Conservation (phyloP, 2,113 vertebrate genomes). For the Arenaria interpres region DNA sequence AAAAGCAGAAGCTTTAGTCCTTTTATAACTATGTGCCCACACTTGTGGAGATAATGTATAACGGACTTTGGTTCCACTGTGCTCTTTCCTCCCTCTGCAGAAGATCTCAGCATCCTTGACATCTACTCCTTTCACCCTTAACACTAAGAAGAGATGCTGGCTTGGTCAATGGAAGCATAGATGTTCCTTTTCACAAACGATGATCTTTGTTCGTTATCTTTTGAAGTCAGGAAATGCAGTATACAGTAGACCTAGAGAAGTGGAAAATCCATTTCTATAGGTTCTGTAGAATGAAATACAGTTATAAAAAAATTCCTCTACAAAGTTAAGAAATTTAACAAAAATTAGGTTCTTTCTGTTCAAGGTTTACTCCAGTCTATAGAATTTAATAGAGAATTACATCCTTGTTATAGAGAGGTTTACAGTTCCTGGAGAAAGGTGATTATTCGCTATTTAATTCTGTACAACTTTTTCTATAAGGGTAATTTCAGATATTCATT, state of each 20-base stretch:
- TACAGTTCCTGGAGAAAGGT: neutral
- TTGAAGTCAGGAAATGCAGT: neutral
- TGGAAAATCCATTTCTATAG: conserved; percentile 29
- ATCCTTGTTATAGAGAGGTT: neutral
- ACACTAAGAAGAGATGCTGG: neutral
- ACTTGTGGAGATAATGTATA: neutral
- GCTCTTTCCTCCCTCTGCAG: neutral
- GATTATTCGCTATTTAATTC: conserved; percentile 44
- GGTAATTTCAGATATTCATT: conserved; percentile 36
- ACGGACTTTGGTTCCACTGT: neutral
- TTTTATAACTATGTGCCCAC: neutral
- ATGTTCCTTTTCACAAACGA: neutral
- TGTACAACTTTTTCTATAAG: neutral
- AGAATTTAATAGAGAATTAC: conserved; percentile 33
- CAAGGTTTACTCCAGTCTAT: neutral
- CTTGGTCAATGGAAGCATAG: neutral
- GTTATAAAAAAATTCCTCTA: neutral
- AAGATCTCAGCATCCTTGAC: neutral
- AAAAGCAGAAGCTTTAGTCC: neutral
- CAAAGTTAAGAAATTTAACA: conserved; percentile 6
- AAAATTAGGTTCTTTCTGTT: conserved; percentile 36
- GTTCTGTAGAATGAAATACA: neutral
- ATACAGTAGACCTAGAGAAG: neutral
- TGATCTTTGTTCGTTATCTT: neutral
- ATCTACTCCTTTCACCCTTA: neutral